phyloP scores from a whole-genome alignment of 2,113 vertebrate species.

The Notarius quadriscutis region DNA sequence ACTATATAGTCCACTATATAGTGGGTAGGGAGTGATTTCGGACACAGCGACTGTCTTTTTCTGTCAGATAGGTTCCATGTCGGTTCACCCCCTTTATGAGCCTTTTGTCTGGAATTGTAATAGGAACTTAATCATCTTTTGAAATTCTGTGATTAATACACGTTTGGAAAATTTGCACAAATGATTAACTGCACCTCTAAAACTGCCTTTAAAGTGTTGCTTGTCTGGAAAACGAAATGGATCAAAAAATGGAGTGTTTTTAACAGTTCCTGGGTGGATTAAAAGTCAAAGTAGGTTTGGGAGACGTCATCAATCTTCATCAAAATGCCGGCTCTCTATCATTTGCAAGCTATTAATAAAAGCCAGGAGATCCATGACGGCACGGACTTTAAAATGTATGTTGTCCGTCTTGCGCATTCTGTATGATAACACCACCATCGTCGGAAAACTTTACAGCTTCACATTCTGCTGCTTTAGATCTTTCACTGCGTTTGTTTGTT shows the following conservation, averaged over 20 bases:
- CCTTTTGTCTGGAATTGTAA: neutral
- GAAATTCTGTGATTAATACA: neutral
- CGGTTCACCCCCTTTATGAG: too few relatives aligned
- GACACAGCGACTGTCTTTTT: too few relatives aligned
- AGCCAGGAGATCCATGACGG: neutral
- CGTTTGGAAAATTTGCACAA: neutral
- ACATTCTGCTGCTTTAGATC: neutral
- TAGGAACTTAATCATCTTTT: neutral
- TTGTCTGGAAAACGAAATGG: neutral
- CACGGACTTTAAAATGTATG: neutral
- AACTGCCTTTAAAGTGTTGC: neutral
- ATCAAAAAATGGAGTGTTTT: neutral
- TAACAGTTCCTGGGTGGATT: neutral
- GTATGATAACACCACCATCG: neutral
- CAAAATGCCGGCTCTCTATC: neutral
- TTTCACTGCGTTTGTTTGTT: conserved; percentile 1
- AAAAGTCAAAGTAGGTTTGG: neutral
- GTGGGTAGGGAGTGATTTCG: too few relatives aligned
- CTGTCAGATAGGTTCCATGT: too few relatives aligned
- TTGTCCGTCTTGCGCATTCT: neutral
- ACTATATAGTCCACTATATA: too few relatives aligned
- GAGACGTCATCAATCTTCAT: neutral
- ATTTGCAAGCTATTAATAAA: neutral
- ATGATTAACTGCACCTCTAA: neutral
- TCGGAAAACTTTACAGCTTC: conserved; percentile 7